These are phyloP conservation scores for Drosophila azteca DNA, from an alignment of 1,140 invertebrate species.

Conservation along the genomic window DNA sequence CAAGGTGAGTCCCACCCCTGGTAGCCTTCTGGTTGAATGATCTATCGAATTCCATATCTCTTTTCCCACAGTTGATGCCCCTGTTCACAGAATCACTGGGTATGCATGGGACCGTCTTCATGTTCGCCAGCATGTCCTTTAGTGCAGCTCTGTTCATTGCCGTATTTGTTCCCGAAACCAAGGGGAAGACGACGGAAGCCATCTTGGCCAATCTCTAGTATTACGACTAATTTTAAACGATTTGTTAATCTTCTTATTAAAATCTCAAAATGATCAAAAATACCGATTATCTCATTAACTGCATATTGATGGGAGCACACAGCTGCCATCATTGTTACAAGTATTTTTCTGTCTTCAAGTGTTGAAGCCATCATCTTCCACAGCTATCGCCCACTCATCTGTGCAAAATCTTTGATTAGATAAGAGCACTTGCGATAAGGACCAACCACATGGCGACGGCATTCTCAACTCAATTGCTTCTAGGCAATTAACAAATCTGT, in stretches of 20 bases:
- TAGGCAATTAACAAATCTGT: no score
- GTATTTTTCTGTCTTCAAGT: slow-evolving; percentile 9
- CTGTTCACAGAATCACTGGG: slow-evolving; percentile 51
- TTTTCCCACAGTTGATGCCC: slow-evolving; percentile 39
- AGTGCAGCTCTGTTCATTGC: slow-evolving; percentile 65
- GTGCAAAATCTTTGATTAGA: slow-evolving; percentile 23
- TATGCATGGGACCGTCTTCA: slow-evolving; percentile 70
- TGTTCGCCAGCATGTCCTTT: slow-evolving; percentile 62
- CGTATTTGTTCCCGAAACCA: slow-evolving; percentile 88
- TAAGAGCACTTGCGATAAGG: slow-evolving; percentile 8
- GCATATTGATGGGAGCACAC: not conserved
- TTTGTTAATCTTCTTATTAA: slow-evolving; percentile 42
- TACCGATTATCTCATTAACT: no score
- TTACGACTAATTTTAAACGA: slow-evolving; percentile 8
- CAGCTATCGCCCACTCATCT: not conserved
- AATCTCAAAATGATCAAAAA: no score
- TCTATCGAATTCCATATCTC: not conserved
- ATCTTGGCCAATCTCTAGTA: slow-evolving; percentile 85
- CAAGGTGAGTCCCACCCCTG: slow-evolving; percentile 51
- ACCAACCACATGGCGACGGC: no score
- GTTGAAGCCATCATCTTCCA: slow-evolving; percentile 9
- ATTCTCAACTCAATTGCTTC: no score
- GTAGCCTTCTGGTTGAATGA: not conserved
- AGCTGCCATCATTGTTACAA: slow-evolving; percentile 21
- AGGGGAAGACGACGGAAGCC: slow-evolving; percentile 89